phyloP scores from a whole-genome alignment of 1,140 invertebrate genomes.

The Drosophila persimilis region DNA sequence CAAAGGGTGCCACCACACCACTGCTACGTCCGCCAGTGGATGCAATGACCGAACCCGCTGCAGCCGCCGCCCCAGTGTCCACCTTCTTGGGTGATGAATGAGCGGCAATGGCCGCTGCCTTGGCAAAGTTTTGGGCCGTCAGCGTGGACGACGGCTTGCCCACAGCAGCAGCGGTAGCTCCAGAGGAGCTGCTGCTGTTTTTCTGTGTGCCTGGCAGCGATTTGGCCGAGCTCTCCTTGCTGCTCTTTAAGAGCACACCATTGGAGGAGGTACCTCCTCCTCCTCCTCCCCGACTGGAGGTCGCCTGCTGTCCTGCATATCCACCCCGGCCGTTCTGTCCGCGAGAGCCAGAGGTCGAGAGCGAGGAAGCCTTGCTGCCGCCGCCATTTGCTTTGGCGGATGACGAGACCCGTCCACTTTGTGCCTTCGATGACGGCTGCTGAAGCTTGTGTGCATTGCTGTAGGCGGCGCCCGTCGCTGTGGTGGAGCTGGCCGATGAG shows the following conservation, averaged over 20 bases:
- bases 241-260: slow-evolving; percentile 44
- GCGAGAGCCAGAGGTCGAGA: slow-evolving; percentile 33
- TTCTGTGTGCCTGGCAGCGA: slow-evolving; percentile 37
- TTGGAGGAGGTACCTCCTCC: slow-evolving; percentile 32
- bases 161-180: slow-evolving; percentile 12
- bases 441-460: slow-evolving; percentile 79
- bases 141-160: not conserved
- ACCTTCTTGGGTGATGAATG: slow-evolving; percentile 68
- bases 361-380: slow-evolving; percentile 33
- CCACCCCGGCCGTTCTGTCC: slow-evolving; percentile 43
- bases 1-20: slow-evolving; percentile 83
- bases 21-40: slow-evolving; percentile 53
- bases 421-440: slow-evolving; percentile 47
- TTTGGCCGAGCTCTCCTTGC: slow-evolving; percentile 45
- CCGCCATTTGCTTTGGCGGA: slow-evolving; percentile 53
- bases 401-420: slow-evolving; percentile 41
- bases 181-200: slow-evolving; percentile 11
- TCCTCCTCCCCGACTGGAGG: slow-evolving; percentile 24
- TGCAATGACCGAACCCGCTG: slow-evolving; percentile 3
- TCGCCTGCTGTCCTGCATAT: slow-evolving; percentile 46
- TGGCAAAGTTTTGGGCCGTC: slow-evolving; percentile 51
- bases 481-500: slow-evolving; percentile 68
- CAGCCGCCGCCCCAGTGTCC: slow-evolving; percentile 24
- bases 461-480: slow-evolving; percentile 46
- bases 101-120: slow-evolving; percentile 27